Evolutionary conservation across 2,888 invertebrate species (phyloP).

Genomic region (Reticulitermes lucifugus): DNA sequence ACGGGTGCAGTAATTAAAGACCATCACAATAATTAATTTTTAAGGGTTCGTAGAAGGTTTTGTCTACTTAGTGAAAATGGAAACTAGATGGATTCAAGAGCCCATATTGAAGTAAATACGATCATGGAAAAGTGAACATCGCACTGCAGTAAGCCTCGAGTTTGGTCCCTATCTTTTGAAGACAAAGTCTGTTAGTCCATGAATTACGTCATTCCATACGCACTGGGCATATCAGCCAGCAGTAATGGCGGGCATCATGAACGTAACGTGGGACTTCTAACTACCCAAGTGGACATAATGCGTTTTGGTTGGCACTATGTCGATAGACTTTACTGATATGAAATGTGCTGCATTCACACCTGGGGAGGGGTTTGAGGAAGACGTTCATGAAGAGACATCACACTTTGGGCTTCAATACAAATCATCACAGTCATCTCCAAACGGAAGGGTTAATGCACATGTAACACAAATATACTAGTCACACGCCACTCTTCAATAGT

Average conservation of each 20-base stretch:
- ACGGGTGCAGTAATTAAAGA: too few species aligned
- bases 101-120: too few species aligned
- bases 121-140: too few species aligned
- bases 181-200: conserved; percentile 40
- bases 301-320: conserved; percentile 31
- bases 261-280: not conserved
- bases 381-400: conserved; percentile 48
- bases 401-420: conserved; percentile 44
- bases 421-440: conserved; percentile 50
- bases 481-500: conserved; percentile 1
- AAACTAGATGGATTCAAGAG: too few species aligned
- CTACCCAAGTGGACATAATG: conserved; percentile 36
- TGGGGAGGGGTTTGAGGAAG: conserved; percentile 46
- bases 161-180: conserved; percentile 26
- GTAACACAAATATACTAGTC: not conserved
- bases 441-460: not conserved
- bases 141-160: too few species aligned
- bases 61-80: too few species aligned
- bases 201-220: conserved; percentile 46
- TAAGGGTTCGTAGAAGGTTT: too few species aligned
- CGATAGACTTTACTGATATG: conserved; percentile 35
- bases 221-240: conserved; percentile 48
- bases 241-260: not conserved
- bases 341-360: conserved; percentile 24
- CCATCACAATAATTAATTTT: too few species aligned